phyloP scores from a whole-genome alignment of 2,113 vertebrate species.

The Hucho hucho region DNA sequence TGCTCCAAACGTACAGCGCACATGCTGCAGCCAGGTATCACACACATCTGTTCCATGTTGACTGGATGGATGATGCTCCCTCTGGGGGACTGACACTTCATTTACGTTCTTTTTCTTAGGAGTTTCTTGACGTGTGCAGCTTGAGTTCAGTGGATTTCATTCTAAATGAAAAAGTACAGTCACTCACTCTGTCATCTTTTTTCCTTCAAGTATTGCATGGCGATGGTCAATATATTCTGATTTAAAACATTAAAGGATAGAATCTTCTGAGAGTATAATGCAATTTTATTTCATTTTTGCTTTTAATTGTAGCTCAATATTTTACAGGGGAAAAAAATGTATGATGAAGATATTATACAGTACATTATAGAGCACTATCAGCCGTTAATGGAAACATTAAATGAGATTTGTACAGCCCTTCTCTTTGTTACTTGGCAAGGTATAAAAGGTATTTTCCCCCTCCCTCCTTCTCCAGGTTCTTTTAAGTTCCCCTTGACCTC shows the following conservation, averaged over 20 bases:
- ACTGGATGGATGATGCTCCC: conserved; percentile 6
- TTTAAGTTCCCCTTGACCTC: conserved; percentile 30
- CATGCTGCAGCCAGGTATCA: conserved; percentile 2
- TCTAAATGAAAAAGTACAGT: not conserved
- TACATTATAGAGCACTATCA: too few species aligned
- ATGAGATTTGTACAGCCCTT: not conserved
- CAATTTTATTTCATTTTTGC: not conserved
- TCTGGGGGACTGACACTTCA: conserved; percentile 26
- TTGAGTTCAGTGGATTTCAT: not conserved
- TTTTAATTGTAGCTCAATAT: not conserved
- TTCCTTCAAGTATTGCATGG: not conserved
- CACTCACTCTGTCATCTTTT: not conserved
- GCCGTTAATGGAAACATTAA: not conserved
- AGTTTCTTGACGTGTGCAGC: not conserved
- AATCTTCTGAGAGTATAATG: conserved; percentile 1
- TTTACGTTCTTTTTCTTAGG: not conserved
- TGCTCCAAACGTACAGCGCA: not conserved
- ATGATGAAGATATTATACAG: not conserved
- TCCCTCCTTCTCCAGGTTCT: conserved; percentile 13
- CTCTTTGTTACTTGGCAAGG: not conserved
- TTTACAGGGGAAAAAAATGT: not conserved
- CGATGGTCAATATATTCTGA: not conserved
- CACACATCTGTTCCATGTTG: conserved; percentile 24
- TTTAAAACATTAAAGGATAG: not conserved
- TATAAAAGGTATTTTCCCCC: conserved; percentile 13